A percentile compares a stretch with the other conserved stretches of the same genome.
Conservation (phyloP, 2,113 vertebrate genomes). For the Nanorana parkeri region DNA sequence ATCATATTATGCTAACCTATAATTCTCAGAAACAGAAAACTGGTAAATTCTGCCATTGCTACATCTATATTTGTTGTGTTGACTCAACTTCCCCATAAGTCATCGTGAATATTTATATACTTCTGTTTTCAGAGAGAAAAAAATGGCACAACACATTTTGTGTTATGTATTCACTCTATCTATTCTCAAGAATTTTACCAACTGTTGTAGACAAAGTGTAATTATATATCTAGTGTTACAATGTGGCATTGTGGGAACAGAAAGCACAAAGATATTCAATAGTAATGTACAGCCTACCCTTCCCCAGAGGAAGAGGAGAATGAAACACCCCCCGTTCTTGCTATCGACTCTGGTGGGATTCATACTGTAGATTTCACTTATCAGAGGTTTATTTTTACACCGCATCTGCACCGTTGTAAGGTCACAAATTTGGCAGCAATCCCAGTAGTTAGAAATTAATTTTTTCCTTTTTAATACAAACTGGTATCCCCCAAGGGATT, state of each 20-base stretch:
- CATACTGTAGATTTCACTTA: slow-evolving; percentile 67
- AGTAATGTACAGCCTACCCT: slow-evolving; percentile 23
- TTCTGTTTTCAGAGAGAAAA: not conserved
- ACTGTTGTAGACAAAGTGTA: slow-evolving; percentile 13
- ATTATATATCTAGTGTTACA: slow-evolving; percentile 33
- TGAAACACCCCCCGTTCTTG: slow-evolving; percentile 46
- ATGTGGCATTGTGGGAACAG: slow-evolving; percentile 36
- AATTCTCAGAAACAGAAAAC: no score
- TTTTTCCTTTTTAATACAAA: slow-evolving; percentile 80
- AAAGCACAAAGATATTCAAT: slow-evolving; percentile 26
- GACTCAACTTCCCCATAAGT: no score
- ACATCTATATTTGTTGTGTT: no score
- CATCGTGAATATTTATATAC: no score
- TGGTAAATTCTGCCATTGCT: no score
- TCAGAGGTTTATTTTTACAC: slow-evolving; percentile 77
- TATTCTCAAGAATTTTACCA: not conserved
- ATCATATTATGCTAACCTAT: no score
- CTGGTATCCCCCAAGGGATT: slow-evolving; percentile 76
- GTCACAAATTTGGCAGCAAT: slow-evolving; percentile 82
- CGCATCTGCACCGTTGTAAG: slow-evolving; percentile 80
- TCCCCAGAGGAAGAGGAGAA: slow-evolving; percentile 39
- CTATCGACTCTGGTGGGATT: slow-evolving; percentile 56
- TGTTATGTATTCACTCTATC: not conserved
- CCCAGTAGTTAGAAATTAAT: slow-evolving; percentile 86
- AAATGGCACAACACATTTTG: not conserved